Conservation (phyloP, 2,113 vertebrate genomes). For the Siphamia tubifer region DNA sequence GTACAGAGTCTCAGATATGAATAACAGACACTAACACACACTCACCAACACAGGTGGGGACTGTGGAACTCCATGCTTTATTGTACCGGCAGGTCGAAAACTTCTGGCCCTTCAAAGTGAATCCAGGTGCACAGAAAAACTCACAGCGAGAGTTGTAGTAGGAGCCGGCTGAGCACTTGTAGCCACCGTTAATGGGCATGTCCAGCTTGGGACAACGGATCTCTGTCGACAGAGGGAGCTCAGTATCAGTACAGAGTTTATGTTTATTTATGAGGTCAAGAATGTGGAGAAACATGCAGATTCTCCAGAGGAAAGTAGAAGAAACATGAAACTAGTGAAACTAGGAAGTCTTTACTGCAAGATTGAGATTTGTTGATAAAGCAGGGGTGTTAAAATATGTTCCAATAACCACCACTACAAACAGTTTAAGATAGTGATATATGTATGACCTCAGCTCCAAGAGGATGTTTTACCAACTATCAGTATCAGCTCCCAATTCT, state of each 20-base stretch:
- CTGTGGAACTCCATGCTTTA: slow-evolving; percentile 86
- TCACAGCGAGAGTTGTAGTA: slow-evolving; percentile 96
- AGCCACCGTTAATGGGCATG: slow-evolving; percentile 90
- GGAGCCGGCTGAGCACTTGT: slow-evolving; percentile 92
- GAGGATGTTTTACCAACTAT: too few relatives aligned
- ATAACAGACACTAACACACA: not conserved
- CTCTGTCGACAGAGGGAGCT: slow-evolving; percentile 80
- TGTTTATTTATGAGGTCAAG: not conserved
- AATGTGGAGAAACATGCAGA: too few relatives aligned
- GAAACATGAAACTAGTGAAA: too few relatives aligned
- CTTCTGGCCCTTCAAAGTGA: slow-evolving; percentile 87
- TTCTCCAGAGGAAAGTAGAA: too few relatives aligned
- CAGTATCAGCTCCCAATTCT: too few relatives aligned
- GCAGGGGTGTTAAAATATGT: too few relatives aligned
- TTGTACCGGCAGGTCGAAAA: slow-evolving; percentile 87
- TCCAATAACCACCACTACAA: too few relatives aligned
- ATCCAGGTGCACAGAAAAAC: slow-evolving; percentile 93
- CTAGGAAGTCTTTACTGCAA: too few relatives aligned
- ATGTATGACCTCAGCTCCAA: too few relatives aligned
- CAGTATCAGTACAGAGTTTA: not conserved
- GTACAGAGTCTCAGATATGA: not conserved
- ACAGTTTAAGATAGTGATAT: too few relatives aligned
- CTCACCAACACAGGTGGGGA: slow-evolving; percentile 88
- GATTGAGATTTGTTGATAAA: too few relatives aligned
- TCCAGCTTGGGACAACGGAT: slow-evolving; percentile 87